Evolutionary conservation across 2,113 vertebrate species (phyloP), one percentile per base, ranked within the genome.

Genomic region (Atractosteus spatula): DNA sequence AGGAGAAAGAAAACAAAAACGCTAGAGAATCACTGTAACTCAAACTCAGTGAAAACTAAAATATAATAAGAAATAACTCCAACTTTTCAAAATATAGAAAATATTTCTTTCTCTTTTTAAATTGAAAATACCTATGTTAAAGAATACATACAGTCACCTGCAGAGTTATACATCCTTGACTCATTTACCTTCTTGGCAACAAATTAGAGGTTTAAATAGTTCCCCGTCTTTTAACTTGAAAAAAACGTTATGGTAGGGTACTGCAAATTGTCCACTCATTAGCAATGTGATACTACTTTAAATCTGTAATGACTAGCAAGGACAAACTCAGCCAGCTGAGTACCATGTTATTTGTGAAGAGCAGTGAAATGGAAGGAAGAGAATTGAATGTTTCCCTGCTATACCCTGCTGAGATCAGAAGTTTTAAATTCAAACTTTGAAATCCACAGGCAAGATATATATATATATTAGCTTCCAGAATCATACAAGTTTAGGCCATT

Each of bases 301-400:
- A 76, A 79, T 70, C 7, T 67, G 51, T 65, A 68, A 71, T 57
- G 64, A 55, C 4, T 64, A 64, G 41, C 74, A 56, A 72, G 79
- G 11, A 61, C 74, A 78, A 79, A 82, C 85, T 90, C 88, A 90
- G 89, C 87, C 89, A 81, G 87, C 89, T 91, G 89, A 90, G 90
- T 85, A 80, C 78, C 80, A 81, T 70, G 65, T 77, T 70, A 66
- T 68, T 73, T 69, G 73, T 29, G 29, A 75, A 65, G 74, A 71
- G 77, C 59, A 70, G 13, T 56, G 68, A 71, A 63, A 70, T 71
- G 74, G 43, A 70, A 66, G 55, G 44, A 62, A 78, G 57, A 75
- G 55, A 68, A 63, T 55, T 72, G 64, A 59, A 59, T 13, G 56
- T 59, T 59, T 59, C n/a, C 56, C 56, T 59, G 56, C 56, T 59